Percentiles rank a stretch among this genome's conserved stretches.
Conservation (phyloP, 2,888 invertebrate genomes). For the Mantis religiosa region DNA sequence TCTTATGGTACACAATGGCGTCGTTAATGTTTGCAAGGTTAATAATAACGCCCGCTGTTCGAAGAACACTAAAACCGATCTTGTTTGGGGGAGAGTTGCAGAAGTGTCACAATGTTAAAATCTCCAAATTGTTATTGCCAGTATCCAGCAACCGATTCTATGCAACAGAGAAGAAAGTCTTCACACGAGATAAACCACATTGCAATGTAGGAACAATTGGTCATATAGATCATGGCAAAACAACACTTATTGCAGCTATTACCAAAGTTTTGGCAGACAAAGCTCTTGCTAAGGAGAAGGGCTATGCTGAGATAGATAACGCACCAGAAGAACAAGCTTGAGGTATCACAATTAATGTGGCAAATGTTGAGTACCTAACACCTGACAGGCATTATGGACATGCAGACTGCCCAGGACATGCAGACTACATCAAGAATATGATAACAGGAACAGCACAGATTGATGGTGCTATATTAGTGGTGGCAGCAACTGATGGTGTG, state of each 20-base stretch:
- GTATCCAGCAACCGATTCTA: slow-evolving; percentile 45
- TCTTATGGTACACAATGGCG: too few species aligned
- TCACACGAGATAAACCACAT: slow-evolving; percentile 80
- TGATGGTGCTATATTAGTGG: slow-evolving; percentile 97
- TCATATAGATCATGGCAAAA: slow-evolving; percentile 98
- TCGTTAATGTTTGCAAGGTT: too few species aligned
- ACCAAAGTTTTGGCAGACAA: slow-evolving; percentile 86
- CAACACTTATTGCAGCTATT: slow-evolving; percentile 96
- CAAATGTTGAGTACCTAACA: slow-evolving; percentile 92
- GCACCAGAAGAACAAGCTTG: slow-evolving; percentile 95
- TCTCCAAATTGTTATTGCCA: slow-evolving; percentile 28
- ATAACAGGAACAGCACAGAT: slow-evolving; percentile 97
- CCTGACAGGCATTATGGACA: slow-evolving; percentile 90
- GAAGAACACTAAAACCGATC: slow-evolving; percentile 45
- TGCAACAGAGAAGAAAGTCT: slow-evolving; percentile 73
- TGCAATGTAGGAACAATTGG: slow-evolving; percentile 97
- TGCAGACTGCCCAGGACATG: slow-evolving; percentile 98
- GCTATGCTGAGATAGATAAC: slow-evolving; percentile 93
- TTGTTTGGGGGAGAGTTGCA: slow-evolving; percentile 42
- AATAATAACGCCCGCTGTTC: too few species aligned
- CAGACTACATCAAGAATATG: slow-evolving; percentile 99
- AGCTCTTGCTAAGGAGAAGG: slow-evolving; percentile 78
- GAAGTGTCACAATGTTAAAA: slow-evolving; percentile 36
- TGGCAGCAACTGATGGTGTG: slow-evolving; percentile 96
- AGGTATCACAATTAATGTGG: slow-evolving; percentile 97